A percentile compares a stretch with the other conserved stretches of the same genome.
Evolutionary conservation across 92 coral and sea anemone species (phyloP).

Genomic region (Micromussa lordhowensis): DNA sequence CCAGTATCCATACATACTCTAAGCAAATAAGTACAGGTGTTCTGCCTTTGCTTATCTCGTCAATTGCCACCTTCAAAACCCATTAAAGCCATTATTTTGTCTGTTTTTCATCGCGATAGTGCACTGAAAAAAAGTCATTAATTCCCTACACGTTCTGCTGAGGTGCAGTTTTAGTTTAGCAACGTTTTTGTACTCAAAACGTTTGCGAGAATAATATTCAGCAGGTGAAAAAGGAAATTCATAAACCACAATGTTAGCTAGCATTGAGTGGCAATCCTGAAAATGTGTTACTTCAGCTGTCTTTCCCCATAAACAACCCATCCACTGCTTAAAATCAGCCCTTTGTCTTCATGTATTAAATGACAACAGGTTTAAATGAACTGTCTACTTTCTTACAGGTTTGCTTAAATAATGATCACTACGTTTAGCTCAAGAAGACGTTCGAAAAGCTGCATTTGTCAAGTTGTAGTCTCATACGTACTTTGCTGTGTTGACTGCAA

Average conservation of each 20-base stretch:
- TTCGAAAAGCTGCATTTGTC: neutral
- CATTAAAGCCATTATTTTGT: neutral
- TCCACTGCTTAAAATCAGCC: neutral
- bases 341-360: neutral
- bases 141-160: too few relatives aligned
- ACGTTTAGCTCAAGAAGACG: neutral
- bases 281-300: slow-evolving; percentile 6
- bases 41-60: neutral
- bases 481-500: neutral
- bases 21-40: too few relatives aligned
- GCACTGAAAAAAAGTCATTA: too few relatives aligned
- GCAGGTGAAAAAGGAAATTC: neutral
- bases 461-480: neutral
- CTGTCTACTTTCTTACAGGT: neutral
- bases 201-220: neutral
- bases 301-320: neutral
- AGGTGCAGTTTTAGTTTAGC: too few relatives aligned
- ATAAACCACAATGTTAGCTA: too few relatives aligned
- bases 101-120: neutral
- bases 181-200: too few relatives aligned
- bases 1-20: too few relatives aligned
- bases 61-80: neutral
- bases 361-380: neutral
- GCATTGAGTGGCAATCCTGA: neutral
- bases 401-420: neutral